phyloP scores from a whole-genome alignment of 1,140 invertebrate species.

The Pseudomyrmex concolor region DNA sequence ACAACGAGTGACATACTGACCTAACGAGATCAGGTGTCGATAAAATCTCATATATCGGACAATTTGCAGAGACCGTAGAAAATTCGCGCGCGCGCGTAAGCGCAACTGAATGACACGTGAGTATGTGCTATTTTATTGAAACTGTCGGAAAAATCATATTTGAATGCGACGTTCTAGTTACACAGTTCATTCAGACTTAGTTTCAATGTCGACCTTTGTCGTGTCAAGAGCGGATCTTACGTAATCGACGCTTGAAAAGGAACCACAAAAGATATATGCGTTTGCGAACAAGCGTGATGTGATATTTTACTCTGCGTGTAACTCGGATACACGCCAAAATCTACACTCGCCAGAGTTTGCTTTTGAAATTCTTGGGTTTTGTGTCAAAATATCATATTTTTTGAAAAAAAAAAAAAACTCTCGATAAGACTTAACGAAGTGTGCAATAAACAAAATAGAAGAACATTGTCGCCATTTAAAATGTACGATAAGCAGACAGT shows the following conservation, averaged over 20 bases:
- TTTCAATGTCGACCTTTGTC: slow-evolving; percentile 70
- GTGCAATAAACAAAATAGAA: too few relatives aligned
- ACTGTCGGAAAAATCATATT: slow-evolving; percentile 68
- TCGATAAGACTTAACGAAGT: not conserved
- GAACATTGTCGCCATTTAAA: too few relatives aligned
- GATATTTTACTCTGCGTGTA: not conserved
- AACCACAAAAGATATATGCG: slow-evolving; percentile 39
- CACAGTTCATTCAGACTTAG: slow-evolving; percentile 29
- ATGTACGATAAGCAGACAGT: too few relatives aligned
- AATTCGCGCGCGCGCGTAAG: not conserved
- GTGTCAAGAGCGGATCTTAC: slow-evolving; percentile 64
- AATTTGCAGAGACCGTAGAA: not conserved
- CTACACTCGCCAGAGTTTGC: not conserved
- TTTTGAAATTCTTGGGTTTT: not conserved
- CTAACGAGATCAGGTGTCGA: slow-evolving; percentile 19
- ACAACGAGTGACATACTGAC: not conserved
- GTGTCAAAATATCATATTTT: not conserved
- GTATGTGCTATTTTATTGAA: slow-evolving; percentile 55
- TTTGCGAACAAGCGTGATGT: not conserved
- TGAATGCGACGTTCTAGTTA: slow-evolving; percentile 57
- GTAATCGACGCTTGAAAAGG: slow-evolving; percentile 47
- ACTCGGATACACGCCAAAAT: not conserved
- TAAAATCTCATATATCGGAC: slow-evolving; percentile 27
- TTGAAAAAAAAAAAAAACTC: not conserved
- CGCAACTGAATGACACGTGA: slow-evolving; percentile 26